Conservation (phyloP, 30 jellyfish, hydroid and myxozoan genomes). For the Rhopilema esculentum region DNA sequence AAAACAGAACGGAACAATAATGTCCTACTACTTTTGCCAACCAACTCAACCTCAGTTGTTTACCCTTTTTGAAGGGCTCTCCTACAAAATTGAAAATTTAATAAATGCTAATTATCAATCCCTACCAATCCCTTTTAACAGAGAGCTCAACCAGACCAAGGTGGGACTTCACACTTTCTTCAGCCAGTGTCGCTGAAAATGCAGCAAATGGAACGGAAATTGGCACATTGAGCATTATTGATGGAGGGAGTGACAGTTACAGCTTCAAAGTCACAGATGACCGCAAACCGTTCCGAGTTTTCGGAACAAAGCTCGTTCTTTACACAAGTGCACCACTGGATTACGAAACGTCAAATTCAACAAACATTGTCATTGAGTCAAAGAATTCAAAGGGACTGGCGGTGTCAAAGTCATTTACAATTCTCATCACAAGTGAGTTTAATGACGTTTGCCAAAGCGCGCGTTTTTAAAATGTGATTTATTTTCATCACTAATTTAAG, state of each 20-base stretch:
- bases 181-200: constrained; percentile 52
- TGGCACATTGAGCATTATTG: constrained; percentile 18
- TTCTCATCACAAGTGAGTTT: constrained; percentile 45
- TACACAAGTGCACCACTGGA: constrained; percentile 36
- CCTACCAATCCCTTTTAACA: too few species aligned
- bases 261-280: constrained; percentile 22
- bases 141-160: constrained; percentile 8
- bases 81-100: too few species aligned
- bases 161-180: constrained; percentile 49
- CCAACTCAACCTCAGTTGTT: too few species aligned
- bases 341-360: constrained; percentile 47
- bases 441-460: background rate
- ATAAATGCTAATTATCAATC: too few species aligned
- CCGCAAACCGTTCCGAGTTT: constrained; percentile 45
- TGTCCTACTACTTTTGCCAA: too few species aligned
- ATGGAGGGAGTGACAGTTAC: constrained; percentile 21
- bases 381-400: constrained; percentile 4
- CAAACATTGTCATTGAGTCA: constrained; percentile 18
- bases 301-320: constrained; percentile 47
- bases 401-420: constrained; percentile 14
- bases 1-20: too few species aligned
- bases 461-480: background rate
- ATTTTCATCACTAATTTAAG: background rate
- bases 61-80: too few species aligned
- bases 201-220: constrained; percentile 56